Conservation (phyloP, 2,888 invertebrate genomes). For the Agriopis aurantiaria region DNA sequence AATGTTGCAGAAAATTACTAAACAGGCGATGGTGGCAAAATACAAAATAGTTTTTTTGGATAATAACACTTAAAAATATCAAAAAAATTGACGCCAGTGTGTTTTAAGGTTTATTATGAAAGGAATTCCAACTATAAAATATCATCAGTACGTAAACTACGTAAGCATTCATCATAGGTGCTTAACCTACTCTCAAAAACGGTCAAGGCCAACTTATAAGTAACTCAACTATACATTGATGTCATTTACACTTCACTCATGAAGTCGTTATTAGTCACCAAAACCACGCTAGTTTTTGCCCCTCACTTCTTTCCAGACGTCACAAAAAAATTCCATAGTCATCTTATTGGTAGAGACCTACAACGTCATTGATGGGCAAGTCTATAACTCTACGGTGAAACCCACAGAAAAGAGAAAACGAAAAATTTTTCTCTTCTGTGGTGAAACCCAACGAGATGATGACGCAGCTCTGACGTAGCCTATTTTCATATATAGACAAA, state of each 20-base stretch:
- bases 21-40: too few species aligned
- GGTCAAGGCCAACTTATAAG: slow-evolving; percentile 22
- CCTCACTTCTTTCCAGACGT: slow-evolving; percentile 6
- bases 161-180: not conserved
- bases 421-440: too few species aligned
- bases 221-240: slow-evolving; percentile 13
- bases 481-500: slow-evolving; percentile 12
- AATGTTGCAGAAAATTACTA: too few species aligned
- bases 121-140: not conserved
- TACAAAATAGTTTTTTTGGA: too few species aligned
- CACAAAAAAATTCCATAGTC: slow-evolving; percentile 1
- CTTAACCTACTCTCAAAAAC: slow-evolving; percentile 21
- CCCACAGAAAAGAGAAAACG: too few species aligned
- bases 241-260: slow-evolving; percentile 18
- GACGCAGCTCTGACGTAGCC: slow-evolving; percentile 24
- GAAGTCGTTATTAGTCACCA: slow-evolving; percentile 34
- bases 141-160: not conserved
- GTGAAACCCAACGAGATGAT: slow-evolving; percentile 28
- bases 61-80: too few species aligned
- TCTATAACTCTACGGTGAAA: not conserved
- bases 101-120: not conserved
- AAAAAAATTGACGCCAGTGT: not conserved
- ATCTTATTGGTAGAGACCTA: not conserved
- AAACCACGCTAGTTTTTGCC: slow-evolving; percentile 30
- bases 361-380: slow-evolving; percentile 30